These are phyloP conservation scores for Echinometra lucunter DNA, from an alignment of 53 echinoderm and acorn worm species.

Conservation along the genomic window DNA sequence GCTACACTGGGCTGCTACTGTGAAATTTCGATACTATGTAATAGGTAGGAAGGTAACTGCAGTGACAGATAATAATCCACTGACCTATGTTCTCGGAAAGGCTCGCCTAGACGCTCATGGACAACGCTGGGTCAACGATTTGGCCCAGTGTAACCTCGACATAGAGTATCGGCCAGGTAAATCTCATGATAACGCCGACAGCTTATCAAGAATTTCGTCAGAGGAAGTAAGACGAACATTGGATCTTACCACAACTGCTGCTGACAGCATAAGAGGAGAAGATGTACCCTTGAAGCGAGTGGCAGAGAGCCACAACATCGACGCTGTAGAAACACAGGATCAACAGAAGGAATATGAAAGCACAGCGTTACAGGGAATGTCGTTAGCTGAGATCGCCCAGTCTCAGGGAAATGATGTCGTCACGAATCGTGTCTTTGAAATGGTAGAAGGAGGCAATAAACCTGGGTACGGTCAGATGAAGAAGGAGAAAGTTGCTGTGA, in stretches of 20 bases:
- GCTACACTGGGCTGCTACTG: conserved; percentile 71
- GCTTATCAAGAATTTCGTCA: conserved; percentile 10
- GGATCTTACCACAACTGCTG: neutral
- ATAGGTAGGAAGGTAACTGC: conserved; percentile 30
- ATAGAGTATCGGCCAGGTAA: conserved; percentile 52
- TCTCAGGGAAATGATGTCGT: no score
- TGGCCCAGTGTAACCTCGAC: conserved; percentile 56
- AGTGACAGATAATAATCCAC: conserved; percentile 63
- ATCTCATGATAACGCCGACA: conserved; percentile 57
- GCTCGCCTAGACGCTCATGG: conserved; percentile 62
- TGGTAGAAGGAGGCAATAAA: no score
- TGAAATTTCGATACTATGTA: conserved; percentile 58
- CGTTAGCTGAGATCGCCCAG: no score
- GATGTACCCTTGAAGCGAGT: neutral
- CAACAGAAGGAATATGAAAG: no score
- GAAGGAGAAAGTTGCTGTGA: no score
- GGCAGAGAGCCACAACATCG: neutral
- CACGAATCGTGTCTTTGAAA: no score
- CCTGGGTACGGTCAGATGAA: no score
- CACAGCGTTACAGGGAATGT: no score
- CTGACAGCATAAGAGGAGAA: neutral
- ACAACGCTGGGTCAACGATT: conserved; percentile 65
- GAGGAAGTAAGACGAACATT: neutral
- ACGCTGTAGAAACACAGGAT: neutral
- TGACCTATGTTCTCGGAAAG: conserved; percentile 50